A percentile compares a stretch with the other conserved stretches of the same genome.
phyloP scores from a whole-genome alignment of 2,888 invertebrate species.

The Drosophila peninsularis region DNA sequence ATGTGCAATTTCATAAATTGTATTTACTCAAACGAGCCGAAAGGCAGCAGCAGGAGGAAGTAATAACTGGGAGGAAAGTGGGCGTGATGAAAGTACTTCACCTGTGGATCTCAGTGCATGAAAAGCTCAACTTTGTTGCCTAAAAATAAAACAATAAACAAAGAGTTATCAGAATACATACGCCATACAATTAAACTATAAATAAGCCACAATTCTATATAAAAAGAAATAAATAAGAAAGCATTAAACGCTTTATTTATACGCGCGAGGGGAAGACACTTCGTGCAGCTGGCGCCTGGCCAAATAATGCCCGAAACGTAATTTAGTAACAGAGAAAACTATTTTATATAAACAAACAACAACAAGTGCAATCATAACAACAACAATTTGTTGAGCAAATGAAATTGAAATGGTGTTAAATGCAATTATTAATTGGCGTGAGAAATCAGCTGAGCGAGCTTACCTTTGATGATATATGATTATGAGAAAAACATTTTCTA shows the following conservation, averaged over 20 bases:
- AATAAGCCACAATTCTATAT: conserved; percentile 18
- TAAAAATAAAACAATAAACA: conserved; percentile 30
- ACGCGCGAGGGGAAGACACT: conserved; percentile 21
- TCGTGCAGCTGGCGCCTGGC: conserved; percentile 50
- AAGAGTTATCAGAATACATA: conserved; percentile 39
- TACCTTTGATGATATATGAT: no score
- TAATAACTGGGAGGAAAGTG: conserved; percentile 6
- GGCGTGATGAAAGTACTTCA: no score
- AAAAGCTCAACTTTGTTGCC: conserved; percentile 6
- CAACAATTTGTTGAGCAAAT: background rate
- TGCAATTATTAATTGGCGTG: background rate
- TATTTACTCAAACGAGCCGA: background rate
- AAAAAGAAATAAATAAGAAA: background rate
- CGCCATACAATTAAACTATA: conserved; percentile 30
- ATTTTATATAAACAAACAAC: conserved; percentile 52
- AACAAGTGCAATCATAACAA: conserved; percentile 34
- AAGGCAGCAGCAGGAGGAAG: no score
- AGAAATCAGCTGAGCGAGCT: background rate
- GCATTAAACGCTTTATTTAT: conserved; percentile 42
- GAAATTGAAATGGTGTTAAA: background rate
- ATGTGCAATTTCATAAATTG: conserved; percentile 1
- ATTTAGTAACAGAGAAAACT: conserved; percentile 35
- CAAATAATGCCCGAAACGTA: conserved; percentile 43
- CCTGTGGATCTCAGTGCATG: conserved; percentile 33
- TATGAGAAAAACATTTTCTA: no score